Conservation (phyloP, 2,113 vertebrate genomes). For the Halcyon senegalensis region DNA sequence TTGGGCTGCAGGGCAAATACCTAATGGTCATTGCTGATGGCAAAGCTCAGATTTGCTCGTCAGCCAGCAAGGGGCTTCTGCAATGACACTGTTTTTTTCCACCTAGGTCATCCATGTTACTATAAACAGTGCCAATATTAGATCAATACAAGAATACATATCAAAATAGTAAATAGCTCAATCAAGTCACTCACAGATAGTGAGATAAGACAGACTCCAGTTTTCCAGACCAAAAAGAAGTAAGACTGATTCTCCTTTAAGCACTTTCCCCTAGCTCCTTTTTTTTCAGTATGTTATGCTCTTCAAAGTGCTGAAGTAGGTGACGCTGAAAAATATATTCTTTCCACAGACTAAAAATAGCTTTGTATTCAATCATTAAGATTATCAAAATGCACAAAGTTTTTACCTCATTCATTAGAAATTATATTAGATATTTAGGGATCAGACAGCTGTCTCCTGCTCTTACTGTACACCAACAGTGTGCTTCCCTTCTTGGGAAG, state of each 20-base stretch:
- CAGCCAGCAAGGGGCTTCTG: background rate
- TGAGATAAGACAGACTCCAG: background rate
- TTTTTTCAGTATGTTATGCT: background rate
- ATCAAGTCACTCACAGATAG: background rate
- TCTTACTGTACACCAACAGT: background rate
- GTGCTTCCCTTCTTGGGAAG: background rate
- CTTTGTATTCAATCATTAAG: background rate
- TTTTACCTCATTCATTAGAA: background rate
- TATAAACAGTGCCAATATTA: background rate
- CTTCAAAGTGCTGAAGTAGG: background rate
- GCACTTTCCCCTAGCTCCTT: background rate
- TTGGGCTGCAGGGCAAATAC: background rate
- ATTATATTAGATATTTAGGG: background rate
- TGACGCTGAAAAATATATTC: background rate
- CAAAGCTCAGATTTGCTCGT: background rate
- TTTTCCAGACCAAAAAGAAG: background rate
- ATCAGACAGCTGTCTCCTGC: background rate
- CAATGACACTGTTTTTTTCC: background rate
- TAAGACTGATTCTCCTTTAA: background rate
- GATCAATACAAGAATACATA: background rate
- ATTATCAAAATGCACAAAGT: accelerated
- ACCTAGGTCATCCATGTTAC: background rate
- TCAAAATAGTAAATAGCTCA: background rate
- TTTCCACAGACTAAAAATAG: background rate
- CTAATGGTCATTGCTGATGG: background rate